phyloP scores from a whole-genome alignment of 2,888 invertebrate species.

The Noctua janthina region DNA sequence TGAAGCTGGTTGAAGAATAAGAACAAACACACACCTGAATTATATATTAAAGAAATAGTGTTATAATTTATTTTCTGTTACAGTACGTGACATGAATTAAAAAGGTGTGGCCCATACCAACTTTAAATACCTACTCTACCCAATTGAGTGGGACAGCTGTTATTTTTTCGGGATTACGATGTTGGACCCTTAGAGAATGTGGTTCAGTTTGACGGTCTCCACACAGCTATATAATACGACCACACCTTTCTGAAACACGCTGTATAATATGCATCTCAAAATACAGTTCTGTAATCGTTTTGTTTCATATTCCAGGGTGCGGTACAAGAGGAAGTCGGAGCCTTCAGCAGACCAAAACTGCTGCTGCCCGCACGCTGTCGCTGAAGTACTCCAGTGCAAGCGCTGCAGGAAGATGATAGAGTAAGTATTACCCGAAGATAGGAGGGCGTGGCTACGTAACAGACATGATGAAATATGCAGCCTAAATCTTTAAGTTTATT shows the following conservation, averaged over 20 bases:
- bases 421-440: not conserved
- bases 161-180: not conserved
- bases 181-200: not conserved
- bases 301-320: not conserved
- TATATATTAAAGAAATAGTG: no score
- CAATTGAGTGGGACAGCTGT: not conserved
- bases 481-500: not conserved
- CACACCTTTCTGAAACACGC: not conserved
- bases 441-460: not conserved
- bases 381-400: fast-evolving
- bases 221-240: not conserved
- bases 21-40: no score
- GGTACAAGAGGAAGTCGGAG: not conserved
- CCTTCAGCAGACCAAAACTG: no score
- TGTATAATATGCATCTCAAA: not conserved
- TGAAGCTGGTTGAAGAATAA: no score
- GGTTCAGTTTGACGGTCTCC: not conserved
- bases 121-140: not conserved
- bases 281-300: not conserved
- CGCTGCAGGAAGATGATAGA: fast-evolving
- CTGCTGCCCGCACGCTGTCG: no score
- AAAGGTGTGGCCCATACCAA: not conserved
- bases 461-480: not conserved
- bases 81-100: no score
- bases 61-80: no score